phyloP scores from a whole-genome alignment of 2,888 invertebrate species.

The Megalurothrips usitatus region DNA sequence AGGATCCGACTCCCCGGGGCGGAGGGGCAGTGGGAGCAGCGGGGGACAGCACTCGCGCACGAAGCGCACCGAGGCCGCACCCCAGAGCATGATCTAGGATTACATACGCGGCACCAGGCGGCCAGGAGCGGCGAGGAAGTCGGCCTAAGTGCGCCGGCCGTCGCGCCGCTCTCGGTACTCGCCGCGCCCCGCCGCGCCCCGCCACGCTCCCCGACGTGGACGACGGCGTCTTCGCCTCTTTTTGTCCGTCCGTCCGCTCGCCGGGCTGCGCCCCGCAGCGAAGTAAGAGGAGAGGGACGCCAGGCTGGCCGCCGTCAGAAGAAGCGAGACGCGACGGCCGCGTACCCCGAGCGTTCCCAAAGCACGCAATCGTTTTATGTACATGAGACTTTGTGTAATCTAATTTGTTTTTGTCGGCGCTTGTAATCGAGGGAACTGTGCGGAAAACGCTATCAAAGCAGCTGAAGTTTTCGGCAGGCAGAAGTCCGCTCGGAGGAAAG shows the following conservation, averaged over 20 bases:
- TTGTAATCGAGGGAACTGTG: too few relatives aligned
- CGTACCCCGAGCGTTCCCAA: too few relatives aligned
- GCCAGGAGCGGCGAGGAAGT: not conserved
- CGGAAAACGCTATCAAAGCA: too few relatives aligned
- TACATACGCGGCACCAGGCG: conserved; percentile 21
- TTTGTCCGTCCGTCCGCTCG: not conserved
- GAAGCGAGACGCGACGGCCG: too few relatives aligned
- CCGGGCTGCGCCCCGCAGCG: not conserved
- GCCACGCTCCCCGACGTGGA: too few relatives aligned
- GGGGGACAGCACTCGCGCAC: not conserved
- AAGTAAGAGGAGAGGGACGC: not conserved
- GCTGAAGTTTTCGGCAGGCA: not conserved
- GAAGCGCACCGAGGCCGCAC: not conserved
- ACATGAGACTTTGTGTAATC: too few relatives aligned
- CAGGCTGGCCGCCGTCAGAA: too few relatives aligned
- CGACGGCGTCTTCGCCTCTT: not conserved
- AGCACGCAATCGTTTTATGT: too few relatives aligned
- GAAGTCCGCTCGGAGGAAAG: not conserved
- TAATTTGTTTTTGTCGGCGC: too few relatives aligned
- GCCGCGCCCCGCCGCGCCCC: not conserved
- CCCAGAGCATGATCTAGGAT: conserved; percentile 22
- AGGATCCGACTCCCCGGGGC: not conserved
- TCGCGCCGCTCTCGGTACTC: too few relatives aligned
- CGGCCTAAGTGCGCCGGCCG: not conserved
- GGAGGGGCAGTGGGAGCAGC: not conserved